These are phyloP conservation scores for Tenthredo scrophulariae DNA, from an alignment of 2,888 invertebrate genomes.

Conservation along the genomic window DNA sequence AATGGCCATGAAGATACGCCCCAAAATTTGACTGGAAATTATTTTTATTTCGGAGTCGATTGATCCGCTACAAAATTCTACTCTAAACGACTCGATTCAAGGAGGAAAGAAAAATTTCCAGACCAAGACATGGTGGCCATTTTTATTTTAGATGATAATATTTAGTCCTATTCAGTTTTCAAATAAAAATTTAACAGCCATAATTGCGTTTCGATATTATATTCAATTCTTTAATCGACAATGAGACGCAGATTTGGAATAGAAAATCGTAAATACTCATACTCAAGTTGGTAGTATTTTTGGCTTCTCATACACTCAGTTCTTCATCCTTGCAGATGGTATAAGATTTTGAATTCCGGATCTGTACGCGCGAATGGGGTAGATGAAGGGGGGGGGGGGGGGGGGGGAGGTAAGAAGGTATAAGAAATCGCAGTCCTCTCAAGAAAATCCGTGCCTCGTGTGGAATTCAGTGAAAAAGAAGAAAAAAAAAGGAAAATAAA, in stretches of 20 bases:
- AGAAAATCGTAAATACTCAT: not conserved
- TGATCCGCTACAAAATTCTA: constrained; percentile 18
- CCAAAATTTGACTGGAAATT: constrained; percentile 18
- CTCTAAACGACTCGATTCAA: constrained; percentile 17
- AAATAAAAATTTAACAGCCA: not conserved
- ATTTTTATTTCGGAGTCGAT: constrained; percentile 33
- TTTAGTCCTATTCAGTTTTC: not conserved
- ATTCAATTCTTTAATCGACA: not conserved
- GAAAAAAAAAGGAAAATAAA: not conserved
- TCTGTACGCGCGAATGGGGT: not conserved
- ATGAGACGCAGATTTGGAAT: not conserved
- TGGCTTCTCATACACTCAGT: not conserved
- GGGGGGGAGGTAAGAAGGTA: not conserved
- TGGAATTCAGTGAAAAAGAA: constrained; percentile 13
- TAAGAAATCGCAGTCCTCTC: constrained; percentile 2
- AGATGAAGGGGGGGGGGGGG: too few relatives aligned
- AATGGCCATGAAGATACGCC: constrained; percentile 15
- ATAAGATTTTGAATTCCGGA: not conserved
- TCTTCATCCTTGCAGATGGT: not conserved
- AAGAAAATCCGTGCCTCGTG: not conserved
- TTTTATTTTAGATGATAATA: not conserved
- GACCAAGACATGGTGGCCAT: not conserved
- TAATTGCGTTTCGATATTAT: not conserved
- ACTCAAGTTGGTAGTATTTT: not conserved
- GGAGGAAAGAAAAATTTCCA: not conserved